These are phyloP conservation scores for Bombus huntii DNA, from an alignment of 1,140 invertebrate genomes.

Conservation along the genomic window DNA sequence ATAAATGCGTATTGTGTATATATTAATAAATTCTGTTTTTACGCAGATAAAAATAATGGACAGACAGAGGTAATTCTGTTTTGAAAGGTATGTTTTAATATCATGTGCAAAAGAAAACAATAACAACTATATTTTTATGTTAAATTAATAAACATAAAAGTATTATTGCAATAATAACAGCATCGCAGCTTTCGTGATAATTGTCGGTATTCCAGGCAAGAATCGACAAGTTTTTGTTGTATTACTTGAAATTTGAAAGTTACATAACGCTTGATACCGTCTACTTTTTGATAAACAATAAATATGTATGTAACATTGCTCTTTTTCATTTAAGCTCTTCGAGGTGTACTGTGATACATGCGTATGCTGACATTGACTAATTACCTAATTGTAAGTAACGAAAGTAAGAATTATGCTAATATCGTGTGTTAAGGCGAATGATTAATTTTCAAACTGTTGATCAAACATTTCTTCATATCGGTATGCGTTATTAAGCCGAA, in stretches of 20 bases:
- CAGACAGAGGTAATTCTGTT: conserved; percentile 2
- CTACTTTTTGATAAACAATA: conserved; percentile 9
- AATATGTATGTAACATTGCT: conserved; percentile 2
- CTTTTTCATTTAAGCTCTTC: conserved; percentile 24
- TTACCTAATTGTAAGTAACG: conserved; percentile 43
- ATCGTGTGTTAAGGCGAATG: conserved; percentile 9
- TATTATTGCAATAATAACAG: not conserved
- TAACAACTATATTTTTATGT: not conserved
- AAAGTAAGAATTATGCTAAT: conserved; percentile 40
- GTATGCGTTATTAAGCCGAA: conserved; percentile 13
- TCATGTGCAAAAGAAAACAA: not conserved
- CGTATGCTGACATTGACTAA: conserved; percentile 47
- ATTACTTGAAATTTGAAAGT: not conserved
- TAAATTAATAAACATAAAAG: not conserved
- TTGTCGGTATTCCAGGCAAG: not conserved
- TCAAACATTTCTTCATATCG: conserved; percentile 36
- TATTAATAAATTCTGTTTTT: conserved; percentile 13
- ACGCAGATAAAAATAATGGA: not conserved
- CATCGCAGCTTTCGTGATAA: not conserved
- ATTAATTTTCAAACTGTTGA: conserved; percentile 8
- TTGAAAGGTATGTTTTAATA: conserved; percentile 23
- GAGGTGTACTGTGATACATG: conserved; percentile 63
- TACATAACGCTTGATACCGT: not conserved
- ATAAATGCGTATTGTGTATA: conserved; percentile 1
- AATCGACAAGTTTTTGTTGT: not conserved